phyloP scores from a whole-genome alignment of 2,888 invertebrate genomes.

The Leptinotarsa tumamoca region DNA sequence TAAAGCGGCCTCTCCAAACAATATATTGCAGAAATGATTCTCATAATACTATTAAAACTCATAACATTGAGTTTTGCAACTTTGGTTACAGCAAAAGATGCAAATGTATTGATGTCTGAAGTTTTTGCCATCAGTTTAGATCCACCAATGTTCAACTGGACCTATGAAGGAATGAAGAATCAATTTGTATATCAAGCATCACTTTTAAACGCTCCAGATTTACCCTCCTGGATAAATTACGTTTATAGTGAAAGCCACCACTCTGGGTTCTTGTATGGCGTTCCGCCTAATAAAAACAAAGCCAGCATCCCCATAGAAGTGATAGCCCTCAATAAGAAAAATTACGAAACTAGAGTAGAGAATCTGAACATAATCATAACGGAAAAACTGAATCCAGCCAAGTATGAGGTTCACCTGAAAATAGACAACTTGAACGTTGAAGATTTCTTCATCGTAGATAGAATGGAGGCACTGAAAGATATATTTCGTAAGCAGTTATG shows the following conservation, averaged over 20 bases:
- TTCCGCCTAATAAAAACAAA: constrained; percentile 75
- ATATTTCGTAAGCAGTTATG: constrained; percentile 83
- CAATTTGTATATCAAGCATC: constrained; percentile 82
- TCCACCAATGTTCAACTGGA: constrained; percentile 86
- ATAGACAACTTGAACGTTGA: constrained; percentile 91
- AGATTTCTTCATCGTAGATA: constrained; percentile 80
- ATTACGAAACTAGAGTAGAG: constrained; percentile 79
- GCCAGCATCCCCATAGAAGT: constrained; percentile 76
- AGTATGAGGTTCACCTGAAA: constrained; percentile 85
- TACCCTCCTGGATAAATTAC: constrained; percentile 89
- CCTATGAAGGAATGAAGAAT: constrained; percentile 70
- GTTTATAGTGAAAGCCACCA: constrained; percentile 83
- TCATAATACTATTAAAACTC: constrained; percentile 32
- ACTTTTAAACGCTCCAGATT: constrained; percentile 81
- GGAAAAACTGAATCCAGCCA: constrained; percentile 76
- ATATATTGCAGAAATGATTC: neutral
- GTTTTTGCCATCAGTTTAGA: constrained; percentile 83
- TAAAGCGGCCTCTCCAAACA: neutral
- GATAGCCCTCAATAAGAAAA: constrained; percentile 81
- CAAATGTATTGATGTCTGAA: constrained; percentile 77
- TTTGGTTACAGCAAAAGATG: constrained; percentile 50
- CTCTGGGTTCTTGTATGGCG: constrained; percentile 87
- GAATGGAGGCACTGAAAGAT: constrained; percentile 80
- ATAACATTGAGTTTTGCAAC: constrained; percentile 27
- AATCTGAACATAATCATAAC: constrained; percentile 70